phyloP scores from a whole-genome alignment of 2,797 vertebrate genomes.

The Microchirus variegatus region DNA sequence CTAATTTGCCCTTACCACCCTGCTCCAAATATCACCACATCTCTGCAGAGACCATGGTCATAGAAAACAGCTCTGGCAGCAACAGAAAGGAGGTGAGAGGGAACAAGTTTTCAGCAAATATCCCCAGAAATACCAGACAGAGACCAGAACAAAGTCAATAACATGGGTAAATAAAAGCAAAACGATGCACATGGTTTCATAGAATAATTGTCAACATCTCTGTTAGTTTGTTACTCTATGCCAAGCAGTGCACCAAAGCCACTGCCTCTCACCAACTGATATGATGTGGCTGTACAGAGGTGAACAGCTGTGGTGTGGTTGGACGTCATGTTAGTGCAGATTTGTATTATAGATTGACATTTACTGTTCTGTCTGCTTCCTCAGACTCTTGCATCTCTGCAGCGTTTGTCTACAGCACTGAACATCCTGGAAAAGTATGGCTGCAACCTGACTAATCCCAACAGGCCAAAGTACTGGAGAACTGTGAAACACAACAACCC shows the following conservation, averaged over 20 bases:
- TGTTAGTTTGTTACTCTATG: no score
- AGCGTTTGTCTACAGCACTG: constrained; percentile 84
- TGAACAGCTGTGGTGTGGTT: no score
- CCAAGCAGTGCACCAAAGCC: no score
- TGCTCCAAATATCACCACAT: constrained; percentile 84
- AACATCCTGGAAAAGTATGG: constrained; percentile 94
- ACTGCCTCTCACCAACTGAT: no score
- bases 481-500: constrained; percentile 93
- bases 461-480: constrained; percentile 90
- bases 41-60: constrained; percentile 81
- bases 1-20: constrained; percentile 76
- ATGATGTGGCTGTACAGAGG: neutral
- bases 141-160: no score
- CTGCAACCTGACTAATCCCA: constrained; percentile 87
- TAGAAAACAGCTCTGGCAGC: constrained; percentile 76
- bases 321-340: neutral
- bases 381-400: constrained; percentile 78
- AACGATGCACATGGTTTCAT: no score
- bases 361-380: neutral
- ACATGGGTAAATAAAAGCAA: no score
- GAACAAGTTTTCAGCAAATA: neutral
- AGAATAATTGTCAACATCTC: no score
- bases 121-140: no score
- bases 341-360: neutral
- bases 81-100: constrained; percentile 76